phyloP scores from a whole-genome alignment of 2,888 invertebrate genomes.

The Eilema caniola region DNA sequence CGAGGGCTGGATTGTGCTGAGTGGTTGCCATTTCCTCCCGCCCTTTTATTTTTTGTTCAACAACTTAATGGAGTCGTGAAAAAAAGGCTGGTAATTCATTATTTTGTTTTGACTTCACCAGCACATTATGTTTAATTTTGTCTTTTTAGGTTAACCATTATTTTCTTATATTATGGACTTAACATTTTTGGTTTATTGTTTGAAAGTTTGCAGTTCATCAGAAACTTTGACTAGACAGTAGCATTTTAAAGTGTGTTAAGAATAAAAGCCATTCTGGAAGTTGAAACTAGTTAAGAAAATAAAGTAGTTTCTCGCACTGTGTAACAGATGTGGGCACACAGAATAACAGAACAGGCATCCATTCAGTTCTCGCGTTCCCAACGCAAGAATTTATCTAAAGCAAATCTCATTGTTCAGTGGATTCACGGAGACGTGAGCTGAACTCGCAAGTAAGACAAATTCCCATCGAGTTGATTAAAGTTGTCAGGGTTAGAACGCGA shows the following conservation, averaged over 20 bases:
- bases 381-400: conserved; percentile 74
- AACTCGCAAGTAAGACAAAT: conserved; percentile 80
- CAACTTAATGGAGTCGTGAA: conserved; percentile 83
- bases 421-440: conserved; percentile 75
- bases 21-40: conserved; percentile 80
- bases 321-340: conserved; percentile 51
- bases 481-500: conserved; percentile 71
- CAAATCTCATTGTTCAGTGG: conserved; percentile 79
- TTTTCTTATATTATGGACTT: background rate
- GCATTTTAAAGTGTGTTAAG: conserved; percentile 17
- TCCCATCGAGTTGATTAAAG: conserved; percentile 83
- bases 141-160: background rate
- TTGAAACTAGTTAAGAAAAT: conserved; percentile 49
- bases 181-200: background rate
- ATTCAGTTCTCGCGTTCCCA: conserved; percentile 59
- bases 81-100: conserved; percentile 79
- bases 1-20: conserved; percentile 75
- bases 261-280: conserved; percentile 40
- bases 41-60: conserved; percentile 79
- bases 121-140: conserved; percentile 42
- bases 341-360: conserved; percentile 62
- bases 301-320: conserved; percentile 50
- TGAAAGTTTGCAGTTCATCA: conserved; percentile 6
- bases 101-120: conserved; percentile 77
- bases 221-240: conserved; percentile 5